Evolutionary conservation across 2,797 vertebrate species (phyloP).

Genomic region (Anableps anableps): DNA sequence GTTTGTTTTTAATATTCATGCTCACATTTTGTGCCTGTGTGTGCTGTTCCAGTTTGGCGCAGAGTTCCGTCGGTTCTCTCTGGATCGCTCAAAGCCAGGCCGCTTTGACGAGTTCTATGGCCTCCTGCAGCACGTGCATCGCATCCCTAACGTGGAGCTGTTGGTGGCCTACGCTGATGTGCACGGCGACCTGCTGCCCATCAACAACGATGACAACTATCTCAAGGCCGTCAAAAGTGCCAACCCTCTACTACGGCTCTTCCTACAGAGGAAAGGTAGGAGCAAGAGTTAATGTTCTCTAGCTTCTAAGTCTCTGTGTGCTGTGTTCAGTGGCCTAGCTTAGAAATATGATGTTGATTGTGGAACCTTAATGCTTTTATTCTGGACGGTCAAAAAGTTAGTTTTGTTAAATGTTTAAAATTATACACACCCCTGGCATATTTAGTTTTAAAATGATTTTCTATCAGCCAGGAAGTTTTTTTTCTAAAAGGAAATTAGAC

Average conservation of each 20-base stretch:
- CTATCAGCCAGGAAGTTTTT: neutral
- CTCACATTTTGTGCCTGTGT: slow-evolving; percentile 19
- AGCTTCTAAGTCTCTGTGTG: neutral
- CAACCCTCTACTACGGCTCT: slow-evolving; percentile 92
- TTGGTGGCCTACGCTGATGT: slow-evolving; percentile 94
- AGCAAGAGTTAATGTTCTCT: neutral
- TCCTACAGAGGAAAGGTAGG: slow-evolving; percentile 95
- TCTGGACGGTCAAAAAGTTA: neutral
- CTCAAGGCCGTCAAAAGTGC: slow-evolving; percentile 96
- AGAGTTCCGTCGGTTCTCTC: slow-evolving; percentile 95
- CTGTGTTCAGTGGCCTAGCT: neutral
- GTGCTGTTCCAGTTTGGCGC: slow-evolving; percentile 89
- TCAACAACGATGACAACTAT: slow-evolving; percentile 98
- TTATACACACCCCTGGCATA: neutral
- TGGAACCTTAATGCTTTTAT: neutral
- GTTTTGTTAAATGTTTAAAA: neutral
- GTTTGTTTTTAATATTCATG: neutral
- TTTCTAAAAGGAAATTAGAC: neutral
- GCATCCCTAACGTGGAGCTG: slow-evolving; percentile 95
- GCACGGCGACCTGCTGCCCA: slow-evolving; percentile 95
- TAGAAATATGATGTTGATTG: neutral
- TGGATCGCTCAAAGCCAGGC: slow-evolving; percentile 95
- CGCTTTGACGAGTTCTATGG: slow-evolving; percentile 98
- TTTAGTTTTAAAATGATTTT: neutral
- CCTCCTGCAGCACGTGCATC: slow-evolving; percentile 94